Percentiles rank a stretch among this genome's conserved stretches.
These are phyloP conservation scores for Periophthalmus magnuspinnatus DNA, from an alignment of 2,797 vertebrate genomes.

Conservation along the genomic window DNA sequence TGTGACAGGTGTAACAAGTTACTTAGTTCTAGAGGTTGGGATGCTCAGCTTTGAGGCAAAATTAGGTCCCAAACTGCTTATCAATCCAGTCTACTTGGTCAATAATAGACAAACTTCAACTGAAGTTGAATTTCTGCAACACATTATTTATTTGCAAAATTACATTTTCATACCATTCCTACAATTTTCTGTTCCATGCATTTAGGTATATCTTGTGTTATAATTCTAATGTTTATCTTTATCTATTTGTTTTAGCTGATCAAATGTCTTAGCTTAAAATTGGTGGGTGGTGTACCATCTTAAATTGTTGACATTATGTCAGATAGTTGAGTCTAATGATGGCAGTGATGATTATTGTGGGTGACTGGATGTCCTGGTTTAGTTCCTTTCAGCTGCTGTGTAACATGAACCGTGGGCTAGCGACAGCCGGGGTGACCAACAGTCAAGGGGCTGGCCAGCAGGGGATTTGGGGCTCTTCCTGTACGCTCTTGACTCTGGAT, in stretches of 20 bases:
- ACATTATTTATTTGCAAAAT: background rate
- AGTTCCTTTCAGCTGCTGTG: constrained; percentile 70
- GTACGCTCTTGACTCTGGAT: constrained; percentile 50
- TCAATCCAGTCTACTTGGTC: background rate
- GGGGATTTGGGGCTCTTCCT: constrained; percentile 64
- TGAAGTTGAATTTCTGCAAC: background rate
- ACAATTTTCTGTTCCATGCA: background rate
- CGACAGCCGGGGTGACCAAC: constrained; percentile 72
- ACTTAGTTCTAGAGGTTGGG: background rate
- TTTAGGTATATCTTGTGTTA: too few species aligned
- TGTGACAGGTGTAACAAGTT: background rate
- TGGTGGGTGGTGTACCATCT: background rate
- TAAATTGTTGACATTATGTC: constrained; percentile 12
- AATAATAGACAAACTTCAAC: background rate
- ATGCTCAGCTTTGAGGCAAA: background rate
- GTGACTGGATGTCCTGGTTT: constrained; percentile 73
- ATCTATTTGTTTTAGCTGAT: background rate
- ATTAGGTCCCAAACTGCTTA: background rate
- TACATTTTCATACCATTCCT: background rate
- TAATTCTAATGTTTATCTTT: background rate
- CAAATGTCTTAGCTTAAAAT: background rate
- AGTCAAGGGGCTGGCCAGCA: constrained; percentile 42
- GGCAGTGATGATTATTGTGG: constrained; percentile 61
- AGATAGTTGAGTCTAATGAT: constrained; percentile 54
- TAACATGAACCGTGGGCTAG: constrained; percentile 71